Percentiles rank a stretch among this genome's conserved stretches.
Evolutionary conservation across 2,797 vertebrate genomes (phyloP).

Genomic region (Ceyx erithaca): DNA sequence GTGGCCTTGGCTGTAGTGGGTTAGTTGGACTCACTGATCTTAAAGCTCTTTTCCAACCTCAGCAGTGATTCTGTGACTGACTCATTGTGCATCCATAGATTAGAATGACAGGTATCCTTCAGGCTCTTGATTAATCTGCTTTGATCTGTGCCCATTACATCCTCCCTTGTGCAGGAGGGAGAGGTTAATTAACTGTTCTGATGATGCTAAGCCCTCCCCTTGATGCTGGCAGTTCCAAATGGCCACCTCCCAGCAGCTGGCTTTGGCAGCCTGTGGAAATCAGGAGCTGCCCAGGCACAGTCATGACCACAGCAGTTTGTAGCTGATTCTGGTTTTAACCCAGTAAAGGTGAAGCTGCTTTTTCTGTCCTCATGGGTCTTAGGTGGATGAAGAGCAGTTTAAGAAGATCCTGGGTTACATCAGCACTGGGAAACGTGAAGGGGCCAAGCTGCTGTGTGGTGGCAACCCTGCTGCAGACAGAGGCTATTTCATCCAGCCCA

Average conservation of each 20-base stretch:
- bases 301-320: accelerated
- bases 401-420: constrained; percentile 95
- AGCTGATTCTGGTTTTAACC: neutral
- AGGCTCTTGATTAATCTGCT: neutral
- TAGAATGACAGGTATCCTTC: neutral
- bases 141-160: neutral
- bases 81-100: neutral
- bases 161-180: neutral
- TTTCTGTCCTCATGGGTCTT: neutral
- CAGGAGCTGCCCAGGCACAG: neutral
- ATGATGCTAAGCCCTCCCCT: neutral
- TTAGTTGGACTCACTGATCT: neutral
- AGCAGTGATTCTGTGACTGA: neutral
- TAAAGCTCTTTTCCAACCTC: neutral
- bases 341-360: neutral
- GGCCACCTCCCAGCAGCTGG: neutral
- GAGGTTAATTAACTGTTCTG: neutral
- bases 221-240: neutral
- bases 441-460: constrained; percentile 93
- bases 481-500: constrained; percentile 96
- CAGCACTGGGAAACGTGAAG: constrained; percentile 87
- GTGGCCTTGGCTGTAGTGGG: too few relatives aligned
- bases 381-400: constrained; percentile 94
- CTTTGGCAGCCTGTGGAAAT: neutral
- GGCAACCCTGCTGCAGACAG: constrained; percentile 87